phyloP scores from a whole-genome alignment of 2,797 vertebrate species.

The Cossypha caffra region DNA sequence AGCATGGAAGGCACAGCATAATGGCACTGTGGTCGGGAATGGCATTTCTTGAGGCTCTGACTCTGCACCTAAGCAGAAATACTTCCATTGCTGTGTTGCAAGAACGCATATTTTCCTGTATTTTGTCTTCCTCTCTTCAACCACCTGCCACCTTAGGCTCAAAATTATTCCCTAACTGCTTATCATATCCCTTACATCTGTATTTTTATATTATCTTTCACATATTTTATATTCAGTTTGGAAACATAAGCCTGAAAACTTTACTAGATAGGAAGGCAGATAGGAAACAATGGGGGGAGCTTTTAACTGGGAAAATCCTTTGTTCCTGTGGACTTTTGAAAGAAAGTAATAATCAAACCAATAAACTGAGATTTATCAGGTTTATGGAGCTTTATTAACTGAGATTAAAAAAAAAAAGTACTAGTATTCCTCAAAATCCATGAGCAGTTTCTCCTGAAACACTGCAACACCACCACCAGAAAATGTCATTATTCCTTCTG shows the following conservation, averaged over 20 bases:
- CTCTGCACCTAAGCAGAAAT: rapidly evolving
- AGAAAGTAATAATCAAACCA: background rate
- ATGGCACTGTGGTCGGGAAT: background rate
- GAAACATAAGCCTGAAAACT: background rate
- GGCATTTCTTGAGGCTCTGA: background rate
- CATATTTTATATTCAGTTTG: background rate
- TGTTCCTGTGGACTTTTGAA: background rate
- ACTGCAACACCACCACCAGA: background rate
- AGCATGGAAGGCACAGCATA: background rate
- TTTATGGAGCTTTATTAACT: background rate
- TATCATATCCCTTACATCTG: background rate
- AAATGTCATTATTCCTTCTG: background rate
- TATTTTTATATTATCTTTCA: background rate
- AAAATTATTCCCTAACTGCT: background rate
- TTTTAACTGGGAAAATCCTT: background rate
- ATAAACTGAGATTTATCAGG: background rate
- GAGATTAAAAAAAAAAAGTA: background rate
- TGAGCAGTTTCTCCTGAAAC: background rate
- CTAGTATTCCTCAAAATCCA: background rate
- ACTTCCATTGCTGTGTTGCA: background rate
- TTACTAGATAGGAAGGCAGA: background rate
- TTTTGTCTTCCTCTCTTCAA: background rate
- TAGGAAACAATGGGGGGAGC: rapidly evolving
- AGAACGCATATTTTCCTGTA: background rate
- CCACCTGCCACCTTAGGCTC: background rate